phyloP scores from a whole-genome alignment of 2,888 invertebrate genomes.

The Cheilosia scutellata region DNA sequence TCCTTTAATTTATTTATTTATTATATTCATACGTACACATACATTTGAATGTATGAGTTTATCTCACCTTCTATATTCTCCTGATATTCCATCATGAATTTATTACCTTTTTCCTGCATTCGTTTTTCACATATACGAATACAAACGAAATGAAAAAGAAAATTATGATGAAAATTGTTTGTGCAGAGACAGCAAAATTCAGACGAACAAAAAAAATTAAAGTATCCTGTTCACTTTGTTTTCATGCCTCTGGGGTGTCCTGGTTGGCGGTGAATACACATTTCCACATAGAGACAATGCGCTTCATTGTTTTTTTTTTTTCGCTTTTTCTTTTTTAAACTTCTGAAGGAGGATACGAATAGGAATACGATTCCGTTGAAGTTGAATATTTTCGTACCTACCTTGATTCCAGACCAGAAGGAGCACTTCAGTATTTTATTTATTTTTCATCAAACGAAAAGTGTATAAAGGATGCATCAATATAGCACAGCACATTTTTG shows the following conservation, averaged over 20 bases:
- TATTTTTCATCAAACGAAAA: constrained; percentile 34
- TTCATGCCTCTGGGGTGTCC: constrained; percentile 29
- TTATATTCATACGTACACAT: too few species aligned
- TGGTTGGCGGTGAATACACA: background rate
- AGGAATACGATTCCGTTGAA: constrained; percentile 11
- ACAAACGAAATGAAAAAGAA: background rate
- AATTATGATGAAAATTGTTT: constrained; percentile 18
- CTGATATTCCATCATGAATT: too few species aligned
- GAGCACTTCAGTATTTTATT: constrained; percentile 29
- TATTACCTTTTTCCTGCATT: too few species aligned
- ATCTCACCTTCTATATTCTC: too few species aligned
- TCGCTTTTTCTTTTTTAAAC: too few species aligned
- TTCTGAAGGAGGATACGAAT: background rate
- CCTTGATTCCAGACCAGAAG: constrained; percentile 11
- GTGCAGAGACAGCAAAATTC: background rate
- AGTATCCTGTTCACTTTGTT: constrained; percentile 48
- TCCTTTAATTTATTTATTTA: too few species aligned
- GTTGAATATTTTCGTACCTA: constrained; percentile 2
- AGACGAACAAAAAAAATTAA: background rate
- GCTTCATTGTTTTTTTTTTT: background rate
- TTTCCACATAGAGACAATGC: background rate
- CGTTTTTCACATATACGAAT: too few species aligned
- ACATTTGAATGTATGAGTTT: too few species aligned
- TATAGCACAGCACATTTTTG: background rate
- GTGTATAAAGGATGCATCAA: background rate